These are phyloP conservation scores for Neostethus bicornis DNA, from an alignment of 2,797 vertebrate species.

Conservation along the genomic window DNA sequence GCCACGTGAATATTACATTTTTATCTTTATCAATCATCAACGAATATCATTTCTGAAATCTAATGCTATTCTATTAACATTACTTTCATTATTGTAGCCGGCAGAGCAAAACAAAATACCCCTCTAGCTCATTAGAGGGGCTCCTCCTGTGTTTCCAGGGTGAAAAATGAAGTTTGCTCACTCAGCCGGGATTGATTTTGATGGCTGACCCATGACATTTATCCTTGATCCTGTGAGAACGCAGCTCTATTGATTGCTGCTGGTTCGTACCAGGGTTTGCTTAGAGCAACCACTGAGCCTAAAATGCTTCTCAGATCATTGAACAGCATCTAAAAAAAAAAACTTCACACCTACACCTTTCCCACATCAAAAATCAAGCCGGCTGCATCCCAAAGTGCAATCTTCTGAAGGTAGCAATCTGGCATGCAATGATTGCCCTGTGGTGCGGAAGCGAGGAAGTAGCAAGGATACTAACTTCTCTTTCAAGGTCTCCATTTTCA, in stretches of 20 bases:
- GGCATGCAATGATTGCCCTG: neutral
- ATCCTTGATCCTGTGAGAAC: conserved; percentile 40
- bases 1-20: conserved; percentile 5
- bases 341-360: neutral
- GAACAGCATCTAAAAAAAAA: conserved; percentile 19
- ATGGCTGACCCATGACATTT: conserved; percentile 65
- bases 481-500: conserved; percentile 16
- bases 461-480: conserved; percentile 5
- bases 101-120: conserved; percentile 1
- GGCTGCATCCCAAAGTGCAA: neutral
- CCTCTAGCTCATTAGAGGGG: conserved; percentile 7
- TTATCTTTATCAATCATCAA: neutral
- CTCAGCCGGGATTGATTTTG: conserved; percentile 67
- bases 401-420: conserved; percentile 18
- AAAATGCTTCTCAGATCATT: conserved; percentile 25
- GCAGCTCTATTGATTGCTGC: conserved; percentile 39
- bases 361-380: neutral
- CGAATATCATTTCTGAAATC: too few species aligned
- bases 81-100: neutral
- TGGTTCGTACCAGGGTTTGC: conserved; percentile 25
- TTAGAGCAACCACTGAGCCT: conserved; percentile 27
- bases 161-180: conserved; percentile 41
- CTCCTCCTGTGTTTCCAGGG: conserved; percentile 28
- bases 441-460: conserved; percentile 8
- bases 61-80: neutral